A percentile compares a stretch with the other conserved stretches of the same genome.
Evolutionary conservation across 1,140 invertebrate species (phyloP).

Genomic region (Chironomus tepperi): DNA sequence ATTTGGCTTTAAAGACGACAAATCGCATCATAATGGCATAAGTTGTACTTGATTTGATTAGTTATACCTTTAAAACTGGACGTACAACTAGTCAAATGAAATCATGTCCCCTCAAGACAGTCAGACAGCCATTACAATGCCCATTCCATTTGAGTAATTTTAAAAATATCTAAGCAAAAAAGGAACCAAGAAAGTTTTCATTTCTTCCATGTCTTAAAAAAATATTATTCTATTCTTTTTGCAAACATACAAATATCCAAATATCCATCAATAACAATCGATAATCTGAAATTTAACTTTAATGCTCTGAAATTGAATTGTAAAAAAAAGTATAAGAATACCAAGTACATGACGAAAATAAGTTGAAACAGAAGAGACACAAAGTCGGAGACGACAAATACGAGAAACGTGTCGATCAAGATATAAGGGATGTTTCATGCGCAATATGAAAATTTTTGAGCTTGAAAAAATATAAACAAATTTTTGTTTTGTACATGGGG

Average conservation of each 20-base stretch:
- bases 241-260: not conserved
- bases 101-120: too few relatives aligned
- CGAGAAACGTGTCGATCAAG: not conserved
- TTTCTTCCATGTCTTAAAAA: too few relatives aligned
- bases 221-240: not conserved
- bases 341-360: not conserved
- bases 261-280: conserved; percentile 1
- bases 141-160: too few relatives aligned
- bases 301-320: not conserved
- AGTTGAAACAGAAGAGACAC: not conserved
- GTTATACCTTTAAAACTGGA: too few relatives aligned
- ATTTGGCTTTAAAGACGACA: too few relatives aligned
- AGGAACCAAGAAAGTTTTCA: too few relatives aligned
- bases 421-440: not conserved
- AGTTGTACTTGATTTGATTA: too few relatives aligned
- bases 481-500: not conserved
- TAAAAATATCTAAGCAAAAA: too few relatives aligned
- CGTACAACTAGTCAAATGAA: too few relatives aligned
- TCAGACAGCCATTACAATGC: too few relatives aligned
- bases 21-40: too few relatives aligned
- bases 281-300: not conserved
- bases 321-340: not conserved
- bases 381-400: not conserved
- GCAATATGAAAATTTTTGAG: conserved; percentile 4
- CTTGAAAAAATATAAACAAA: not conserved